Evolutionary conservation across 2,113 vertebrate species (phyloP).

Genomic region (Gymnogyps californianus): DNA sequence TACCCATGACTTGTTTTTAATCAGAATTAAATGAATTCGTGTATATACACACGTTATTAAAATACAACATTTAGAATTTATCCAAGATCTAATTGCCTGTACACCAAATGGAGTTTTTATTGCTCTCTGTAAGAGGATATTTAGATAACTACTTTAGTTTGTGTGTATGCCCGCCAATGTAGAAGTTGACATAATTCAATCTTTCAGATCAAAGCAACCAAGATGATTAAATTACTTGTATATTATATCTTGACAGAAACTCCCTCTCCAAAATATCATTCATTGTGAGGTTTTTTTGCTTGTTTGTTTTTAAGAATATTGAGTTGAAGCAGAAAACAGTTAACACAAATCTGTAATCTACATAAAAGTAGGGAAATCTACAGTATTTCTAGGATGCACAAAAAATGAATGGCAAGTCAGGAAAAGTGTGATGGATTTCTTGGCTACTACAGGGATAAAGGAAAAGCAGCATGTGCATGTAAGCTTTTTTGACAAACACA

Average conservation of each 20-base stretch:
- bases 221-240: conserved; percentile 5
- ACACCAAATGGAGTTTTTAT: conserved; percentile 24
- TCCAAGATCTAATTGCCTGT: conserved; percentile 6
- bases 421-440: neutral
- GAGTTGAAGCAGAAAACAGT: neutral
- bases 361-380: neutral
- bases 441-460: neutral
- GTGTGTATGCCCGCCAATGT: neutral
- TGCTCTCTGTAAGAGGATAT: conserved; percentile 10
- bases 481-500: neutral
- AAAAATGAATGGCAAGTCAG: neutral
- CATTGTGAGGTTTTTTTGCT: neutral
- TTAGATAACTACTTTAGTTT: neutral
- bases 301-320: neutral
- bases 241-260: conserved; percentile 5
- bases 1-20: neutral
- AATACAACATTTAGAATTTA: conserved; percentile 11
- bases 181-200: conserved; percentile 12
- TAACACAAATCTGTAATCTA: neutral
- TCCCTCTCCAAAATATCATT: neutral
- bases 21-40: neutral
- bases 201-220: neutral
- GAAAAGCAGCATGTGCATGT: neutral
- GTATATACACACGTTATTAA: neutral
- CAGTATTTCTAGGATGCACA: neutral